phyloP scores from a whole-genome alignment of 2,888 invertebrate genomes.

The Calliphora vomitoria region DNA sequence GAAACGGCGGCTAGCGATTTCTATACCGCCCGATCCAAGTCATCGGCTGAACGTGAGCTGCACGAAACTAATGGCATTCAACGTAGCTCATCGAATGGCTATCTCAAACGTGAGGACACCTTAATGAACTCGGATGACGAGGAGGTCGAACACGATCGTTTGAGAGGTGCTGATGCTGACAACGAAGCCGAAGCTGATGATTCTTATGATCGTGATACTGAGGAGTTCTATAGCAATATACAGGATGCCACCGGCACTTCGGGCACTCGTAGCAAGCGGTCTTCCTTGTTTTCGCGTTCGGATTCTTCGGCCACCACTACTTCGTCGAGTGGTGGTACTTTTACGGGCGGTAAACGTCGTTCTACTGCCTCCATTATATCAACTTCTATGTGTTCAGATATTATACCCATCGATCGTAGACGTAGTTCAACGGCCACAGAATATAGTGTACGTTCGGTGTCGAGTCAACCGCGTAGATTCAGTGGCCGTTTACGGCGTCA shows the following conservation, averaged over 20 bases:
- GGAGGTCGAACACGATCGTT: constrained; percentile 48
- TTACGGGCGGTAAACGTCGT: constrained; percentile 83
- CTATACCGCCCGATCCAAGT: constrained; percentile 59
- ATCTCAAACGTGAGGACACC: constrained; percentile 48
- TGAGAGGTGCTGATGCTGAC: constrained; percentile 65
- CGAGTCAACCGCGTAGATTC: constrained; percentile 80
- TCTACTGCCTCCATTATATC: constrained; percentile 84
- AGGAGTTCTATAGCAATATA: constrained; percentile 83
- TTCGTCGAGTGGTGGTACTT: constrained; percentile 83
- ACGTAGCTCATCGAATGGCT: constrained; percentile 64
- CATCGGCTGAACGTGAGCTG: constrained; percentile 39
- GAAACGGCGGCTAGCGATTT: constrained; percentile 74
- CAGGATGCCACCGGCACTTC: constrained; percentile 80
- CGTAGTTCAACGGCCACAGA: constrained; percentile 83
- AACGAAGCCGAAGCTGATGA: constrained; percentile 76
- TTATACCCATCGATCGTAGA: constrained; percentile 81
- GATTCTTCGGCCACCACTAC: constrained; percentile 84
- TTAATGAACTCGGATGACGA: constrained; percentile 59
- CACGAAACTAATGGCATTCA: constrained; percentile 4
- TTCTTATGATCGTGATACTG: constrained; percentile 82
- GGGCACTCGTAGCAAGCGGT: constrained; percentile 81
- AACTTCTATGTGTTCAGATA: constrained; percentile 83
- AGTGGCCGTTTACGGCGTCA: constrained; percentile 83
- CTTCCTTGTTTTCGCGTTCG: constrained; percentile 84
- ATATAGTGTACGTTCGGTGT: constrained; percentile 79